Percentiles rank a stretch among this genome's conserved stretches.
Evolutionary conservation across 2,797 vertebrate genomes (phyloP).

Genomic region (Chrysocyon brachyurus): DNA sequence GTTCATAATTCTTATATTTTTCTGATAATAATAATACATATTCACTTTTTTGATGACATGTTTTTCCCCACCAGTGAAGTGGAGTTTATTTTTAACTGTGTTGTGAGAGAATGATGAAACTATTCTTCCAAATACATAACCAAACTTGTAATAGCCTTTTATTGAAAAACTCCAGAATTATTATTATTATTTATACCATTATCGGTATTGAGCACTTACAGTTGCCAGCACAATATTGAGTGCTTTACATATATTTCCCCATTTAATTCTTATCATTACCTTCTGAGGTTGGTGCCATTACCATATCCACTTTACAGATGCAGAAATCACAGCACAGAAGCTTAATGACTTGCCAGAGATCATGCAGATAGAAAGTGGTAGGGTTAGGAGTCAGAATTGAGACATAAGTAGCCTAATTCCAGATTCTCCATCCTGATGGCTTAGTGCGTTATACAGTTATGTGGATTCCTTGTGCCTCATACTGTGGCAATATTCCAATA

Average conservation of each 20-base stretch:
- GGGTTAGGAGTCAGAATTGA: neutral
- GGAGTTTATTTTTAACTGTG: neutral
- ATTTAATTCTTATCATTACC: neutral
- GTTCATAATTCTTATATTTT: constrained; percentile 15
- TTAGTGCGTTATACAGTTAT: accelerated
- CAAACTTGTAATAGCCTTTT: neutral
- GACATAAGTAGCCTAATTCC: neutral
- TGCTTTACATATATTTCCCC: neutral
- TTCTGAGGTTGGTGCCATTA: neutral
- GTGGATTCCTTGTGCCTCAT: neutral
- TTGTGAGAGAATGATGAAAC: neutral
- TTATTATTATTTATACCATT: neutral
- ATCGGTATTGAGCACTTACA: neutral
- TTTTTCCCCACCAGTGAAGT: neutral
- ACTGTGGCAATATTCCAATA: accelerated
- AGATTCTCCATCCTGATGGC: neutral
- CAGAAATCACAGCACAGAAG: neutral
- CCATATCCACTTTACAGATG: neutral
- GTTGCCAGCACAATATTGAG: neutral
- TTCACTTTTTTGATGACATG: neutral
- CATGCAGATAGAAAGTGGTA: neutral
- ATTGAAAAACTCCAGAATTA: neutral
- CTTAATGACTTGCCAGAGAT: neutral
- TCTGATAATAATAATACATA: neutral
- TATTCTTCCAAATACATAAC: neutral